These are phyloP conservation scores for Pristionchus fissidentatus DNA, from an alignment of 2,888 invertebrate genomes.

Conservation along the genomic window DNA sequence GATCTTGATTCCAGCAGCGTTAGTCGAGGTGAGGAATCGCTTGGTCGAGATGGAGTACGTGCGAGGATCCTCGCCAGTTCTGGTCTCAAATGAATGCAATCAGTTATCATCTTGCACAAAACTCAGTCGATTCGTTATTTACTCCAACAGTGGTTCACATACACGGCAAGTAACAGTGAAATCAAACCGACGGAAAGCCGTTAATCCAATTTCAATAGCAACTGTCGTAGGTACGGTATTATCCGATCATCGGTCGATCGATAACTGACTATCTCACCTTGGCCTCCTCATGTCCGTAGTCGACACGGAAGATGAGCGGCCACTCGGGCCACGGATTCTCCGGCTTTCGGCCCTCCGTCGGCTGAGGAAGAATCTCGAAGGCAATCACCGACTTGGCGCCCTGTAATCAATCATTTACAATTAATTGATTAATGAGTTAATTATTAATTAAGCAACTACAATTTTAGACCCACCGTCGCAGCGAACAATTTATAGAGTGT, in stretches of 20 bases:
- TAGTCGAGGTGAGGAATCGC: constrained; percentile 66
- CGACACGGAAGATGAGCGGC: constrained; percentile 94
- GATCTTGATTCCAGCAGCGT: constrained; percentile 67
- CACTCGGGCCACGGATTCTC: constrained; percentile 99
- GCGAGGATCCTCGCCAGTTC: constrained; percentile 90
- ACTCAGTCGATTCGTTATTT: too few relatives aligned
- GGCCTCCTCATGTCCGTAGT: constrained; percentile 98
- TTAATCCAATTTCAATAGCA: too few relatives aligned
- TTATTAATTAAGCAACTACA: too few relatives aligned
- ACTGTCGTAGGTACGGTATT: too few relatives aligned
- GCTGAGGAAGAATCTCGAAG: constrained; percentile 96
- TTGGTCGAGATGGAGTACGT: constrained; percentile 93
- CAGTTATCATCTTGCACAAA: background rate
- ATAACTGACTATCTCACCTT: constrained; percentile 76
- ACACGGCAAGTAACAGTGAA: too few relatives aligned
- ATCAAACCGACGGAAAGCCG: too few relatives aligned
- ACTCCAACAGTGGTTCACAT: too few relatives aligned
- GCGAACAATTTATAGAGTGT: too few relatives aligned
- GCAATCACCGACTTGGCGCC: constrained; percentile 93
- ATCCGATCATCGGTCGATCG: background rate
- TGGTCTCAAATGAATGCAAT: constrained; percentile 37
- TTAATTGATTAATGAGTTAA: background rate
- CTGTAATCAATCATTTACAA: constrained; percentile 77
- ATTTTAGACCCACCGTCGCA: too few relatives aligned
- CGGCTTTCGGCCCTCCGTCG: constrained; percentile 85